phyloP scores from a whole-genome alignment of 1,140 invertebrate species.

The Oryzaephilus surinamensis region DNA sequence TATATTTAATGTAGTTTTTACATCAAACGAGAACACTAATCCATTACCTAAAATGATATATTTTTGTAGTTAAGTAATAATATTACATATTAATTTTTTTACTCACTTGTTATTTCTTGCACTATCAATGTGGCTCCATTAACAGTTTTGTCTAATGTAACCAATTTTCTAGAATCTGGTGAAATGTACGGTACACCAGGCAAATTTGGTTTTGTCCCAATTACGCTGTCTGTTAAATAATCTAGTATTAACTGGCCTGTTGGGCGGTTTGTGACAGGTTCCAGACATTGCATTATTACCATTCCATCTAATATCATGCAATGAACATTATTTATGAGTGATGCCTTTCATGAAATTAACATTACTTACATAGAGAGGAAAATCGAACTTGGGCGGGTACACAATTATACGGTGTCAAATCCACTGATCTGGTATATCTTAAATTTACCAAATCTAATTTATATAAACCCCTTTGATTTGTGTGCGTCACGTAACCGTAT shows the following conservation, averaged over 20 bases:
- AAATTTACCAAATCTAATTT: conserved; percentile 68
- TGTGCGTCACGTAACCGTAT: conserved; percentile 69
- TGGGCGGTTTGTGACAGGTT: conserved; percentile 49
- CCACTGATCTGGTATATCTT: conserved; percentile 63
- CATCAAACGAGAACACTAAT: conserved; percentile 62
- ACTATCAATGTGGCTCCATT: conserved; percentile 59
- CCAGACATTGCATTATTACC: conserved; percentile 60
- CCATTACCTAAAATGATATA: conserved; percentile 44
- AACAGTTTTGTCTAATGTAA: conserved; percentile 52
- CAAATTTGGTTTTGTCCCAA: conserved; percentile 52
- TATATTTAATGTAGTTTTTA: conserved; percentile 65
- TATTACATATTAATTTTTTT: no score
- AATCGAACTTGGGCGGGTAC: conserved; percentile 61
- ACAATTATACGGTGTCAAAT: conserved; percentile 65
- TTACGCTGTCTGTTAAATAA: conserved; percentile 64
- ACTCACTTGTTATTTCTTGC: conserved; percentile 54
- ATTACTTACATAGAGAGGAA: conserved; percentile 59
- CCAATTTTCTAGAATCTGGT: conserved; percentile 59
- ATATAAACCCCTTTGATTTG: conserved; percentile 62
- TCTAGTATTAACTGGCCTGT: conserved; percentile 65
- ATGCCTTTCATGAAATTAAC: background rate
- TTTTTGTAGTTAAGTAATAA: no score
- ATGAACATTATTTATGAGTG: background rate
- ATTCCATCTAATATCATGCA: conserved; percentile 52
- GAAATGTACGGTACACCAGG: conserved; percentile 58